Evolutionary conservation across 2,888 invertebrate genomes (phyloP).

Genomic region (Molorchus minor): DNA sequence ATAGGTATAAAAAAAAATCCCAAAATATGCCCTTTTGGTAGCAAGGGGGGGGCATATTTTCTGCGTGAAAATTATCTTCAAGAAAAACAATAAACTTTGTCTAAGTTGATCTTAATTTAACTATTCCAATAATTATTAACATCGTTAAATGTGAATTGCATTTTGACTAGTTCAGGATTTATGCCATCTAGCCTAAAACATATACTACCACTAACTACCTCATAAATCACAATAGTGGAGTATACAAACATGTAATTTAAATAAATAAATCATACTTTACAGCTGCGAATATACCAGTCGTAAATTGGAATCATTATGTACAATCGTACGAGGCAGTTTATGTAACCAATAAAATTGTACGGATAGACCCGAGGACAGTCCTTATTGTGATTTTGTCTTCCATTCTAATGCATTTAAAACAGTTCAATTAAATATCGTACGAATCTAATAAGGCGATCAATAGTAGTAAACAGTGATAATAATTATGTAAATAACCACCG

Average conservation of each 20-base stretch:
- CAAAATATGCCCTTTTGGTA: too few species aligned
- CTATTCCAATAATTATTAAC: too few species aligned
- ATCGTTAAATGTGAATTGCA: constrained; percentile 36
- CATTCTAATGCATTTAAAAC: too few species aligned
- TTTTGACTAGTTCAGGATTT: constrained; percentile 30
- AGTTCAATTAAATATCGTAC: constrained; percentile 18
- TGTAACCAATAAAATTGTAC: constrained; percentile 47
- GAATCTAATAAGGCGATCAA: constrained; percentile 26
- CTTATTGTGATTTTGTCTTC: neutral
- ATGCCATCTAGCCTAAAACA: constrained; percentile 32
- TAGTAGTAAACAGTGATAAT: constrained; percentile 20
- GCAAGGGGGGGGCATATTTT: too few species aligned
- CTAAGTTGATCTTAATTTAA: too few species aligned
- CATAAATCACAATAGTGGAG: constrained; percentile 41
- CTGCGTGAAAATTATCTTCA: too few species aligned
- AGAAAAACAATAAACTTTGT: too few species aligned
- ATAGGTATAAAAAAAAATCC: too few species aligned
- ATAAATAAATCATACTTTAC: constrained; percentile 49
- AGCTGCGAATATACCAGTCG: constrained; percentile 47
- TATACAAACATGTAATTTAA: constrained; percentile 46
- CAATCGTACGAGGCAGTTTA: constrained; percentile 43
- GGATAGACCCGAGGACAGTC: constrained; percentile 31
- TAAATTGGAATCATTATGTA: constrained; percentile 47
- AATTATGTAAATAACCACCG: constrained; percentile 25
- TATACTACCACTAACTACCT: constrained; percentile 33